Conservation (phyloP, 2,113 vertebrate species). For the Rousettus leschenaultii region DNA sequence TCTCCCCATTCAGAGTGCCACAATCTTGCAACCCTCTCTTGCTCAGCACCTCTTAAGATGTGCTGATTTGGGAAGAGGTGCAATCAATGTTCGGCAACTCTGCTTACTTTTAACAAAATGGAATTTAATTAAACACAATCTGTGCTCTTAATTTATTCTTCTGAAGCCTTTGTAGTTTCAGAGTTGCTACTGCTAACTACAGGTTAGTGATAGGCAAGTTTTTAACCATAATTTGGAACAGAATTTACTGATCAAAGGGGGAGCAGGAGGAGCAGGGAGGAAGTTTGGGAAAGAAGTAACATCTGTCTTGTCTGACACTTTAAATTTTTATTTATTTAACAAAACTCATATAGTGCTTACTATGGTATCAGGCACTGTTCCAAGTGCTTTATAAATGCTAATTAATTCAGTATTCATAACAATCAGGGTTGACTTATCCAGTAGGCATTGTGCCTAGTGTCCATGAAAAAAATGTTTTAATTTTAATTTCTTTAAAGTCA, state of each 20-base stretch:
- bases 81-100: not conserved
- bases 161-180: not conserved
- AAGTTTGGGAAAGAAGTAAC: not conserved
- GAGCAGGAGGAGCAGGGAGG: not conserved
- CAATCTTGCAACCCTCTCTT: not conserved
- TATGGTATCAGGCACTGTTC: not conserved
- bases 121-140: not conserved
- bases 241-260: not conserved
- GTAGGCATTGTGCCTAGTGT: not conserved
- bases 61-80: not conserved
- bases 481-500: slow-evolving; percentile 5
- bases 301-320: slow-evolving; percentile 1
- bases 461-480: not conserved
- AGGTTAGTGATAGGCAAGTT: not conserved
- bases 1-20: not conserved
- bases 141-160: not conserved
- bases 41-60: not conserved
- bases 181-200: not conserved
- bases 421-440: not conserved
- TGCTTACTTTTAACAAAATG: not conserved
- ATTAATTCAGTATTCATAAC: not conserved
- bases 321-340: slow-evolving; percentile 17
- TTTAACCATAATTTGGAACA: not conserved
- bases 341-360: not conserved
- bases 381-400: not conserved